These are phyloP conservation scores for Nanorana parkeri DNA, from an alignment of 2,113 vertebrate genomes.

Conservation along the genomic window DNA sequence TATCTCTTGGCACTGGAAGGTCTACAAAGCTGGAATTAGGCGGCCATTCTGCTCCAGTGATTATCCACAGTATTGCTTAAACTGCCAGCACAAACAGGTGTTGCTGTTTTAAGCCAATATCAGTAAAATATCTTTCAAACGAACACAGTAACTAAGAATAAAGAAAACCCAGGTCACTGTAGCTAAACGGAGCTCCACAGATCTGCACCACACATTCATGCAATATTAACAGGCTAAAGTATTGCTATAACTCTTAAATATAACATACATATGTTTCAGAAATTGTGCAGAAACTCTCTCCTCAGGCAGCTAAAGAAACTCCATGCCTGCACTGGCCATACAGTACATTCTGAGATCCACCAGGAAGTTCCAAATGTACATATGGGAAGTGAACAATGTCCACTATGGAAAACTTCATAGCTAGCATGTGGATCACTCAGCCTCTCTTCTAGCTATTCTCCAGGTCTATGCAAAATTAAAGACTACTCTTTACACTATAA, in stretches of 20 bases:
- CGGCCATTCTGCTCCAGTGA: background rate
- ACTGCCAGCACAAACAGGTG: conserved; percentile 11
- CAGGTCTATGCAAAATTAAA: too few species aligned
- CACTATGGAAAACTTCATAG: too few species aligned
- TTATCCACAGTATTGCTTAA: background rate
- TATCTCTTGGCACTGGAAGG: background rate
- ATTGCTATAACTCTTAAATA: background rate
- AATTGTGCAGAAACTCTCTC: too few species aligned
- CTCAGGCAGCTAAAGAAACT: too few species aligned
- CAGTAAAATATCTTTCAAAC: conserved; percentile 3
- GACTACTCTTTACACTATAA: too few species aligned
- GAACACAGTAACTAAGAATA: background rate
- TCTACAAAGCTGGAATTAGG: background rate
- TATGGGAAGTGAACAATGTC: too few species aligned
- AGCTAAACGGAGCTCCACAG: background rate
- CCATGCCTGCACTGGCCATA: too few species aligned
- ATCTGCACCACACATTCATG: background rate
- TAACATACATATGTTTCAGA: too few species aligned
- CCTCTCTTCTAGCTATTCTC: too few species aligned
- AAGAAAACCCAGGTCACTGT: background rate
- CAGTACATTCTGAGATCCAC: too few species aligned
- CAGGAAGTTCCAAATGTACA: too few species aligned
- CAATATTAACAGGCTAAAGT: background rate
- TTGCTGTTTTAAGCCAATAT: background rate
- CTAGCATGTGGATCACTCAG: too few species aligned